Evolutionary conservation across 2,797 vertebrate species (phyloP).

Genomic region (Varecia variegata): DNA sequence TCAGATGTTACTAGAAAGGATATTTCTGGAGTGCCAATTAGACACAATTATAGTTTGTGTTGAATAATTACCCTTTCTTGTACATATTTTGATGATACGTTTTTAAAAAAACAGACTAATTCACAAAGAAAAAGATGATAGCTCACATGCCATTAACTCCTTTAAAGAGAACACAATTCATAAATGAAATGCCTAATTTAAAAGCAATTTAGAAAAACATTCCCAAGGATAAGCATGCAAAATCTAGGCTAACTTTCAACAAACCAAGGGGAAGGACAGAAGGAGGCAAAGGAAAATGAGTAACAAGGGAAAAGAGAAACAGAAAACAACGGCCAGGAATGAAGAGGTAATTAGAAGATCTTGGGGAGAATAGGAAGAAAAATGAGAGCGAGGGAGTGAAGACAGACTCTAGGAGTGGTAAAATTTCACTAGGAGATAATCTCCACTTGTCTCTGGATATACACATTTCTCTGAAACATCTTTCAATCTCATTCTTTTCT

Average conservation of each 20-base stretch:
- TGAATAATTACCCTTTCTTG: conserved; percentile 76
- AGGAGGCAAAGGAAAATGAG: neutral
- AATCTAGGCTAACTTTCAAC: conserved; percentile 52
- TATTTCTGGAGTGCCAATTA: conserved; percentile 70
- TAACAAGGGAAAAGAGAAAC: neutral
- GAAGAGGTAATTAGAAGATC: neutral
- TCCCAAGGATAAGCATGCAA: conserved; percentile 51
- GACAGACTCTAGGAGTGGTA: fast-evolving
- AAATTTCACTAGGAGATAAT: neutral
- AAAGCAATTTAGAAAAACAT: conserved; percentile 75
- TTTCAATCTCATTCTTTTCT: neutral
- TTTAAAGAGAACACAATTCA: conserved; percentile 74
- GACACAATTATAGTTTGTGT: conserved; percentile 64
- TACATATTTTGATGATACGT: conserved; percentile 70
- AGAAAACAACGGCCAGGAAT: neutral
- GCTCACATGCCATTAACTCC: conserved; percentile 73
- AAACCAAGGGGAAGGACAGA: neutral
- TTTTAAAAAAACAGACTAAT: conserved; percentile 64
- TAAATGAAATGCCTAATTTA: conserved; percentile 75
- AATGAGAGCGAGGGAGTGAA: neutral
- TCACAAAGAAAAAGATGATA: conserved; percentile 65
- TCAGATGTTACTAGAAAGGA: conserved; percentile 57
- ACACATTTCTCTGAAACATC: neutral
- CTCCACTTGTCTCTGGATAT: neutral
- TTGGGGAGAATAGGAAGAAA: neutral